Base-by-base conservation (phyloP, 37 sponge, comb jelly and placozoan genomes). In the Aplysina aerophoba region DNA sequence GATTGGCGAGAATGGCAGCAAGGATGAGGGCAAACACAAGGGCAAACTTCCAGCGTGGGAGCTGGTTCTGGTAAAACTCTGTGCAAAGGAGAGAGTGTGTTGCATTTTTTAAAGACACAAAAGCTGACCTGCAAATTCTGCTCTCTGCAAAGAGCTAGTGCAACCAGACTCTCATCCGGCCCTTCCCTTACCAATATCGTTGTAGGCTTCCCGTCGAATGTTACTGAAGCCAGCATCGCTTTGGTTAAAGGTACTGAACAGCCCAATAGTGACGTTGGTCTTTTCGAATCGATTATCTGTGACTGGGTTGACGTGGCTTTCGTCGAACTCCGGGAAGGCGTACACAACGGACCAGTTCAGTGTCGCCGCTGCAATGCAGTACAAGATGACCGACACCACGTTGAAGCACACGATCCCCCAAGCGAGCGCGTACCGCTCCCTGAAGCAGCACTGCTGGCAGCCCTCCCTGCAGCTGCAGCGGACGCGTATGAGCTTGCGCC, bases 1-100 rank as follows among this genome's bases (percentile, higher is more conserved):
- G 16, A 56, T 83, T 85, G 77, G 83, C 63, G 5, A 83, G n/a
- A 14, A 94, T 81, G 15, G 91, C 82, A 27, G 85, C 53, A 15
- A 82, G 24, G 19, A 84, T 39, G 56, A 86, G 40, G 12, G 80
- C 68, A 54, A 90, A 82, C 28, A 86, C 77, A 14, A 87, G 59
- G 17, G 84, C 66, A 27, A 93, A 35, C 22, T 72, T 62, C 44
- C 36, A 34, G n/a, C 86, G 50, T 54, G 69, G 54, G 15, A 85
- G 33, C 25, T 66, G 28, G 57, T 77, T 50, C 17, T 39, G 40
- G 31, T 55, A 85, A 37, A 36, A 35, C n/a, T 77, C 79, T 58
- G 37, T 31, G 41, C 59, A 16, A 78, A 30, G 15, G 4, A 34
- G 40, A 73, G n/a, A 11, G 77, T n/a, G n/a, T 73, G 11, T 3